Base-by-base conservation (phyloP, 53 echinoderm and acorn worm species). In the Apostichopus leukothele region DNA sequence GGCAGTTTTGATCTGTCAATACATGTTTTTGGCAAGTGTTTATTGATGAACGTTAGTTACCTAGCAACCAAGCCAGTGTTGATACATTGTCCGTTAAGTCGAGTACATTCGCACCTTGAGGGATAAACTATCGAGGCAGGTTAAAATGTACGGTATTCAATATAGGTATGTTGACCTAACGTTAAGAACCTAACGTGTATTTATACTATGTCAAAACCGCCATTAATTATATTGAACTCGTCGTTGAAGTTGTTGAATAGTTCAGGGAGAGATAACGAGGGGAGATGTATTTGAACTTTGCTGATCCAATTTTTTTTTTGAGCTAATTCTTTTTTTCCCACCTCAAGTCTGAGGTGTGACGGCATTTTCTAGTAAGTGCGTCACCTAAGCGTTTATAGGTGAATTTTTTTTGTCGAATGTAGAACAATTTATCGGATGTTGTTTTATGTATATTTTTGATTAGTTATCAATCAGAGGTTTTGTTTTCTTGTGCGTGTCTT, bases 51-150 rank as follows among this genome's bases (percentile, higher is more conserved):
- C 13, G 21, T 71, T 52, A 9, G 79, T 53, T 79, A 1, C 79
- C 53, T 79, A 79, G 79, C 79, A 79, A 79, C 54, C 54, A 51
- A 78, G 52, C 8, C 78, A 54, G 6, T 79, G 52, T 52, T 79
- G 79, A 79, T 79, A 79, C 79, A 53, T 79, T 52, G n/a, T 79
- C 79, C 53, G 53, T 79, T 79, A 53, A 53, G 79, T 53, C 19
- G 79, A n/a, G 53, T 79, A 53, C 79, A 71, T 71, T 71, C 71
- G 71, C 71, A 71, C 71, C 71, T 71, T 19, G 6, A 6, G 1
- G 71, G 71, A 71, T 71, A 71, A 71, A 71, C n/a, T 71, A n/a
- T 16, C 71, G 71, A n/a, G 71, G 13, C 71, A 71, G 16, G 71
- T 71, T 71, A 19, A 71, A 71, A 71, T 71, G 71, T n/a, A 19